These are phyloP conservation scores for Benthosema pterotum DNA, from an alignment of 2,797 vertebrate species.

Conservation along the genomic window DNA sequence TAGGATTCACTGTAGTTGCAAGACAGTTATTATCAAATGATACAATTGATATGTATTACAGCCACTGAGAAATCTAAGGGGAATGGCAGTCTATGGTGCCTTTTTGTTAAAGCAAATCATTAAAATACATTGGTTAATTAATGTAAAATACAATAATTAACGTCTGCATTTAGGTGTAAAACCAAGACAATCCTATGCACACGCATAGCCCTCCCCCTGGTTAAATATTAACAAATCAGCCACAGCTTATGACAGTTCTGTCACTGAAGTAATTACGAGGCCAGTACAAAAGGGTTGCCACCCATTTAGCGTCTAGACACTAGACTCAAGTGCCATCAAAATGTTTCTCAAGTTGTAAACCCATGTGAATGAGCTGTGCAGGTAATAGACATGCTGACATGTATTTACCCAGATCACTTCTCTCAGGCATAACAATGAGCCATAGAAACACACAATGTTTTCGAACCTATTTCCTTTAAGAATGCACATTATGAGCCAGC, in stretches of 20 bases:
- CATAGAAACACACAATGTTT: constrained; percentile 21
- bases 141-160: too few species aligned
- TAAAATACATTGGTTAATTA: background rate
- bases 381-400: constrained; percentile 13
- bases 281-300: constrained; percentile 9
- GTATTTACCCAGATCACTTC: constrained; percentile 11
- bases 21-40: background rate
- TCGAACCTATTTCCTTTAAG: constrained; percentile 37
- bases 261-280: constrained; percentile 27
- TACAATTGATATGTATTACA: constrained; percentile 3
- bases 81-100: too few species aligned
- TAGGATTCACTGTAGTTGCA: constrained; percentile 9
- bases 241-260: constrained; percentile 5
- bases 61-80: background rate
- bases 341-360: constrained; percentile 13
- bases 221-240: background rate
- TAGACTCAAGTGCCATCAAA: background rate
- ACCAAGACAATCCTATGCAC: background rate
- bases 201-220: background rate
- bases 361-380: constrained; percentile 10
- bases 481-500: constrained; percentile 40
- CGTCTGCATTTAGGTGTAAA: background rate
- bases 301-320: constrained; percentile 14
- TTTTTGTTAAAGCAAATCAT: background rate
- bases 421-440: constrained; percentile 15